Evolutionary conservation across 1,140 invertebrate species (phyloP), one percentile per base, ranked within the genome.

Genomic region (Caerostris extrusa): DNA sequence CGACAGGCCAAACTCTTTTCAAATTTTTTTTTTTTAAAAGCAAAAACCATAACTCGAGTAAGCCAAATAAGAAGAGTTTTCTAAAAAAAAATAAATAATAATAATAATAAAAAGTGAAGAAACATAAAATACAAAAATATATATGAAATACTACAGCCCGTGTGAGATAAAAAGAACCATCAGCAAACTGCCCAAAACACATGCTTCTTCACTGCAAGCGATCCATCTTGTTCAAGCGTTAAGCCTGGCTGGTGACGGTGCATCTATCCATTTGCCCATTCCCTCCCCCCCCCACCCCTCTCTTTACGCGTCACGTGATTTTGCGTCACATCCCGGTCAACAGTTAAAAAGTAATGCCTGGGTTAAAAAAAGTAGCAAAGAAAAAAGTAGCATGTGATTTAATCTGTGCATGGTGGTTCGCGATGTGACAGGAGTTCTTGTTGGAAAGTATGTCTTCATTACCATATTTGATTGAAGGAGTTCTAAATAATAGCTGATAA

Each of bases 161-260:
- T 53, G 19, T 77, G 69, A 77, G 69, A 77, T 77, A 77, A 77
- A 77, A 77, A 77, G 69, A 4, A 53, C 69, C 69, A 85, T 57
- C 57, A 60, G 82, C n/a, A 19, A 34, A 85, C n/a, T 85, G 82
- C 82, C 82, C 56, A 85, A 17, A 19, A 85, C 82, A 85, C 82
- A 85, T 85, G 82, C 82, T 85, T 57, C 82, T n/a, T 8, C 82
- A 34, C 5, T 77, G 17, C 82, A 57, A 57, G 55, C 82, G 55
- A 85, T 85, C 82, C 82, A 85, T 85, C 82, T 85, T 85, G 56
- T 57, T 85, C 82, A 85, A 60, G 57, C 82, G 55, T 60, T 85
- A 85, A 85, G 82, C 55, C 82, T 57, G 14, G 55, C n/a, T 58
- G 82, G 82, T 56, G 82, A 58, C 82, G 82, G 82, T 34, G 82